Conservation (phyloP, 1,140 invertebrate species). For the Cydia pomonella region DNA sequence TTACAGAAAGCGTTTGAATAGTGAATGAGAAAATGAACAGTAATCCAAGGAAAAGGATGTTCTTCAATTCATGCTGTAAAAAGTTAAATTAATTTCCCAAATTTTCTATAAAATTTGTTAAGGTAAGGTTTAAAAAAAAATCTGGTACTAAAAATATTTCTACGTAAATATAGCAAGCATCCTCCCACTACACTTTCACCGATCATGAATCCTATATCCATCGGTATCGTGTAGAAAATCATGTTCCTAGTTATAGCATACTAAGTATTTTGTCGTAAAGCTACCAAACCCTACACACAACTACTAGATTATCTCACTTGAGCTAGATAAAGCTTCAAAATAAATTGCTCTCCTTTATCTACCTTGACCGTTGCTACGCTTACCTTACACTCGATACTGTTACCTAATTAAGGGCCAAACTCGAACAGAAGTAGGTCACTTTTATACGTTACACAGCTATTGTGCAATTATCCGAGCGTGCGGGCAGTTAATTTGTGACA, state of each 20-base stretch:
- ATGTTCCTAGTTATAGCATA: no score
- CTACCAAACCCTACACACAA: no score
- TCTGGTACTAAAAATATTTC: no score
- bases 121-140: no score
- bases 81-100: no score
- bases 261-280: no score
- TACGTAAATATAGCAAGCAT: no score
- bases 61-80: background rate
- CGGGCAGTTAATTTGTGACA: slow-evolving; percentile 32
- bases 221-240: no score
- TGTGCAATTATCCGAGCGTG: slow-evolving; percentile 22
- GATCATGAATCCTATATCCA: no score
- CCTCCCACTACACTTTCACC: no score
- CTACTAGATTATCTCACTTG: background rate
- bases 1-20: background rate
- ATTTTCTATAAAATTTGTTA: no score
- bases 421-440: slow-evolving; percentile 13
- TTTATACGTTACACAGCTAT: slow-evolving; percentile 26
- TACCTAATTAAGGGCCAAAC: background rate
- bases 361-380: background rate
- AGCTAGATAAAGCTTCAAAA: background rate
- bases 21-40: background rate
- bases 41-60: background rate
- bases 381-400: background rate
- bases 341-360: background rate